Evolutionary conservation across 2,888 invertebrate genomes (phyloP), one percentile per base, ranked within the genome.

Genomic region (Caenorhabditis wallacei): DNA sequence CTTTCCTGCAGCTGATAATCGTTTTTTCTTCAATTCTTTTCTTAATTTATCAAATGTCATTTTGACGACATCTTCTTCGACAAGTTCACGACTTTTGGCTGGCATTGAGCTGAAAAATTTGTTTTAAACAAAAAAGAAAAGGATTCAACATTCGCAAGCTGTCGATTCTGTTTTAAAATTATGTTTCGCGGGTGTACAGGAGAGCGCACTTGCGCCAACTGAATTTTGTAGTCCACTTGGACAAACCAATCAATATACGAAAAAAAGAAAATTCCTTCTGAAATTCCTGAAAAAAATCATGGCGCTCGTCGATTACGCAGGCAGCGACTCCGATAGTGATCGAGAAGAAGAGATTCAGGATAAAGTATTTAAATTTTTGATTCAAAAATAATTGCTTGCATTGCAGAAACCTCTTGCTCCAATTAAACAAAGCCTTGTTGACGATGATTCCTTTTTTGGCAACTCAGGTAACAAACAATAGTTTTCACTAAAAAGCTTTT

Each of bases 271-370:
- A 13, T 35, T 35, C 10, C 35, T 16, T 16, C 10, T 40, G 16
- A 48, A 7, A 13, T 48, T 48, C 18, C 18, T 7, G 13, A 18
- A 48, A n/a, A 16, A 59, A 40, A 18, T n/a, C n/a, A 82, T 82
- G 82, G 82, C 59, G 8, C 74, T 82, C 37, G 82, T 82, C 10
- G 82, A 82, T 59, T 82, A 82, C 24, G 79, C 59, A 24, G 83
- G 80, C 64, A 83, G 83, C 46, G 78, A 82, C 40, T 82, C 82
- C 2, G 82, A 82, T 20, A 72, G 78, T 24, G 80, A 80, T 13
- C 51, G 71, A 43, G 80, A 76, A 61, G 80, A 69, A 35, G 30
- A 66, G 26, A n/a, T 20, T 2, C 30, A 40, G n/a, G 13, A 54
- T 30, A 59, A 66, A 22, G 59, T 76, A 20, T 26, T 46, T n/a